Base-by-base conservation (phyloP, 1,140 invertebrate genomes). In the Drosophila tropicalis region DNA sequence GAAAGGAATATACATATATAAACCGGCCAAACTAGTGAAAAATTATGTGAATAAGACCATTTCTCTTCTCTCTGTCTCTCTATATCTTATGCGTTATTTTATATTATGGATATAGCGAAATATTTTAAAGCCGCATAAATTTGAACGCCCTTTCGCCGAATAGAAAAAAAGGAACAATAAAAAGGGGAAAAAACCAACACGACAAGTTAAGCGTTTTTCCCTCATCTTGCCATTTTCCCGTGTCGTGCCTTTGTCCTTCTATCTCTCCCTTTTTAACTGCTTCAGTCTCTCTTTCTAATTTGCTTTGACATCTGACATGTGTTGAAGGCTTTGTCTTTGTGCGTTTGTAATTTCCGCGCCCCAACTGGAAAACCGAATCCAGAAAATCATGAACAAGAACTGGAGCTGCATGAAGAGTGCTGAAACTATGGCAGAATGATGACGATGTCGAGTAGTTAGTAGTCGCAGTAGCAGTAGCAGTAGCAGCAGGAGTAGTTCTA, bases 251-350 rank as follows among this genome's bases (percentile, higher is more conserved):
- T 19, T 22, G n/a, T 51, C 44, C 3, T 19, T 51, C 10, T 51
- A 9, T 51, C 9, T 51, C 19, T 51, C 44, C 10, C 44, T 51
- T 13, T 39, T 13, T 39, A 19, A 22, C 44, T 22, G 9, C 44
- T 22, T 51, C 17, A 12, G 44, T 72, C 61, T 75, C 61, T 75
- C 76, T 72, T 72, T 79, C 72, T 82, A 86, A 86, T 79, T 87
- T 86, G 67, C 83, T 87, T 86, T 87, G 82, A 82, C 83, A 71
- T 54, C 71, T 73, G 83, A 86, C 79, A 86, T 86, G 79, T 86
- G 79, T 82, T 76, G 57, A 61, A 60, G 72, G 79, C 82, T 85
- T 85, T 86, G 82, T 87, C 82, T 76, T 82, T 86, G 79, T 87
- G 82, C 82, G 81, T 85, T 79, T 68, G 73, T 66, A 36, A 69